Percentiles rank a stretch among this genome's conserved stretches.
Evolutionary conservation across 2,113 vertebrate species (phyloP).

Genomic region (human (Homo sapiens)): GRCh38 chrX:20706501-20707000

Average conservation of each 20-base stretch:
- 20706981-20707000: too few relatives aligned
- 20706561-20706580: slow-evolving; percentile 30
- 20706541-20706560: slow-evolving; percentile 22
- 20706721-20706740: slow-evolving; percentile 32
- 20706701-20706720: slow-evolving; percentile 31
- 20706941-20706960: too few relatives aligned
- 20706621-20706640: not conserved
- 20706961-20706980: too few relatives aligned
- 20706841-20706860: too few relatives aligned
- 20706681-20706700: not conserved
- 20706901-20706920: too few relatives aligned
- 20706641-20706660: slow-evolving; percentile 22
- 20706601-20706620: not conserved
- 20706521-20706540: slow-evolving; percentile 29
- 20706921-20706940: too few relatives aligned
- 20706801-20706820: too few relatives aligned
- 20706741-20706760: not conserved
- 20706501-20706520: not conserved
- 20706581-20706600: not conserved
- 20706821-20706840: too few relatives aligned
- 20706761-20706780: slow-evolving; percentile 32
- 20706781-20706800: not conserved
- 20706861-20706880: too few relatives aligned
- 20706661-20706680: slow-evolving; percentile 26
- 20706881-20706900: too few relatives aligned